phyloP scores from a whole-genome alignment of 1,140 invertebrate species.

The Danaus plexippus region DNA sequence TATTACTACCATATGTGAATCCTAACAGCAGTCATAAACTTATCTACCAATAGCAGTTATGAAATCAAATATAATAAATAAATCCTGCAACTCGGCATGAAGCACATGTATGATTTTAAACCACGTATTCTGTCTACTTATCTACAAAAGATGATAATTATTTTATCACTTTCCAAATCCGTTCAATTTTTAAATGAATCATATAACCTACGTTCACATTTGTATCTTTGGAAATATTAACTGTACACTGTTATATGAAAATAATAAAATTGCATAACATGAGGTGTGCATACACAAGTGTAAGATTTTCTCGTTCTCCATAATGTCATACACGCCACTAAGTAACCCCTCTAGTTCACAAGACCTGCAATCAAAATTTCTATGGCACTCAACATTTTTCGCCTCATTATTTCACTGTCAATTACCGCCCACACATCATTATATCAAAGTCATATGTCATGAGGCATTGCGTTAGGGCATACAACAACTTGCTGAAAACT shows the following conservation, averaged over 20 bases:
- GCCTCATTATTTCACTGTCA: constrained; percentile 17
- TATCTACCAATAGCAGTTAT: no score
- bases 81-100: no score
- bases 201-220: background rate
- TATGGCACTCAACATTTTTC: constrained; percentile 6
- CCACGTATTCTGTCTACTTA: no score
- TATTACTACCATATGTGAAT: background rate
- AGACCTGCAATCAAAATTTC: no score
- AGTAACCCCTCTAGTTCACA: no score
- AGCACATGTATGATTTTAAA: no score
- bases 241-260: no score
- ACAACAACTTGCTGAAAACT: background rate
- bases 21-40: no score
- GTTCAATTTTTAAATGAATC: no score
- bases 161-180: no score
- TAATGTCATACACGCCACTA: constrained; percentile 1
- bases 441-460: constrained; percentile 17
- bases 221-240: background rate
- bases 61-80: no score
- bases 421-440: constrained; percentile 14
- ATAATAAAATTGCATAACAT: background rate
- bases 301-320: background rate
- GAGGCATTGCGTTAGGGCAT: constrained; percentile 14
- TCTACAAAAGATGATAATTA: no score
- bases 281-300: background rate